Base-by-base conservation (phyloP, 2,888 invertebrate genomes). In the Epicampocera succincta region DNA sequence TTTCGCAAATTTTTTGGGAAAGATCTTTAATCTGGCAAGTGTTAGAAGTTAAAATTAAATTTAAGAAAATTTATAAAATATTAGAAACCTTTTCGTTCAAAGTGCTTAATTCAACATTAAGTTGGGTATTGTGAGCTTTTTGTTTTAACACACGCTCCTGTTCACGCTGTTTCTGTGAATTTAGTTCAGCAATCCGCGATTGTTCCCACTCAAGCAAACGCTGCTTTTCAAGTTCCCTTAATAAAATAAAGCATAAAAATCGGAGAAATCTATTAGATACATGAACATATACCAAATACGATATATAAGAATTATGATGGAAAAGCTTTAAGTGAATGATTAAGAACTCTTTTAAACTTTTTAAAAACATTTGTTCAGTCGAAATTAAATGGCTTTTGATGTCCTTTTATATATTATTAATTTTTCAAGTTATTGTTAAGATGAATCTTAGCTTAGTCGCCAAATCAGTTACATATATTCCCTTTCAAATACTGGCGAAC, bases 191-290 rank as follows among this genome's bases (percentile, higher is more conserved):
- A 25, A 94, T 94, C 84, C 93, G 94, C 88, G 98, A 97, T 87
- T 96, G 96, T 91, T 99, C 99, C 97, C 98, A 98, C 90, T 99
- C 99, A 72, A 97, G 92, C 88, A 98, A 98, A 60, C 99, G 93
- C 87, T 98, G 98, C 63, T 98, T 93, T 88, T 99, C 98, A 94
- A 98, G 95, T 92, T 99, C 98, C 89, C 95, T 94, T 56, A 25
- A 15, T 83, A 85, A 87, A 29, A 52, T 19, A n/a, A 63, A 56
- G 33, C n/a, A 25, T 25, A 25, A 25, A 25, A 5, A 3, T 2
- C 25, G 25, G 5, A 25, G 5, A 25, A 25, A 3, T 25, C 2
- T 25, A n/a, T n/a, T n/a, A n/a, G n/a, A n/a, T n/a, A n/a, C n/a
- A n/a, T n/a, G n/a, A n/a, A n/a, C n/a, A n/a, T n/a, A n/a, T n/a